Evolutionary conservation across 2,888 invertebrate genomes (phyloP), one percentile per base, ranked within the genome.

Genomic region (Drosophila nr. fundita): DNA sequence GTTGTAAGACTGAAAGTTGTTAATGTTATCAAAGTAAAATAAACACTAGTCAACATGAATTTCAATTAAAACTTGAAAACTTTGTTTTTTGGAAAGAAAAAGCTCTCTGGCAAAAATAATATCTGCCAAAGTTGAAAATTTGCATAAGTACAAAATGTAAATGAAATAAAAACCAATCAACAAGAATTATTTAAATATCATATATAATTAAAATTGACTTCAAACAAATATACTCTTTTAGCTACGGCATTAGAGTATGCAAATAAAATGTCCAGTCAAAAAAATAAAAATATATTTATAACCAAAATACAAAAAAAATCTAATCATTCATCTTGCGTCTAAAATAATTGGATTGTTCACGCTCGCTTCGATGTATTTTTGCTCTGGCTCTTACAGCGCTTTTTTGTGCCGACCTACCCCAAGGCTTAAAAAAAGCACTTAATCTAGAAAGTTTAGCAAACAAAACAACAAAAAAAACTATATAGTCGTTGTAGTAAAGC

Each of bases 371-470:
- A 30, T 45, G 3, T 55, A 18, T 49, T 42, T 48, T 49, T 30
- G 32, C 27, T 34, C 21, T 40, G 11, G 21, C 53, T 38, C 11
- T 45, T 4, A 1, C n/a, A 32, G 32, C 49, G n/a, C n/a, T 32
- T 60, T 68, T 68, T 63, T 21, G 57, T 27, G 52, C 65, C 66
- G 80, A 78, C 78, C 80, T 76, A 72, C 54, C 76, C 71, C 76
- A 76, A 68, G 71, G 78, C 80, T 71, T 68, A 65, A 38, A 68
- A 68, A 65, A 71, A 62, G 80, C 78, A 68, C 72, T 80, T 76
- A 80, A 67, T 76, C 80, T 50, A 62, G 62, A 68, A 71, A 68
- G 71, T 76, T 62, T 62, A 50, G 59, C 64, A 62, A 15, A 53
- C 59, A 69, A 59, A 45, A 53, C 59, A 69, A 59, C 36, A 32